Conservation (phyloP, 2,797 vertebrate genomes). For the Gambusia yucatana region DNA sequence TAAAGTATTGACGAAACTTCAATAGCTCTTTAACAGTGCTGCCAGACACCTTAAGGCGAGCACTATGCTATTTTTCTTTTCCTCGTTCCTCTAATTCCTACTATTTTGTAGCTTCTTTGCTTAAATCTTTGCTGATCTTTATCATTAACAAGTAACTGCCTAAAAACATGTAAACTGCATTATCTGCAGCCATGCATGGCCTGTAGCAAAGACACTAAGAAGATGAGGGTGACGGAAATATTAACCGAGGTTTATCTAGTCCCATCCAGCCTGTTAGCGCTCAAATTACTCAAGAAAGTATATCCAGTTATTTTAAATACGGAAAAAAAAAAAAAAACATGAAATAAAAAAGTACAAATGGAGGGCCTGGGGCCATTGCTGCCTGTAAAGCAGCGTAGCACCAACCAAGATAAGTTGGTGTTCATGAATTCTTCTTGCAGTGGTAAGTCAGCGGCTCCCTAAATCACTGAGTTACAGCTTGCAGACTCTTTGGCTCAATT, state of each 20-base stretch:
- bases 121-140: conserved; percentile 30
- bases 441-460: conserved; percentile 20
- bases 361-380: conserved; percentile 14
- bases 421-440: conserved; percentile 42
- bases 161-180: conserved; percentile 18
- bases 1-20: conserved; percentile 82
- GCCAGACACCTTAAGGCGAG: conserved; percentile 73
- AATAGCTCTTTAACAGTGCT: conserved; percentile 78
- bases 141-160: conserved; percentile 42
- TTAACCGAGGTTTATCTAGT: conserved; percentile 60
- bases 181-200: conserved; percentile 30
- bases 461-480: conserved; percentile 48
- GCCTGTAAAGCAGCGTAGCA: conserved; percentile 22
- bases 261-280: conserved; percentile 43
- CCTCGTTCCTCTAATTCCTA: conserved; percentile 19
- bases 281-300: conserved; percentile 42
- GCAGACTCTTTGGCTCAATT: conserved; percentile 37
- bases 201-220: conserved; percentile 31
- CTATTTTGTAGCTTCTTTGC: conserved; percentile 11
- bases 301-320: conserved; percentile 24
- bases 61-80: conserved; percentile 58
- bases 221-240: conserved; percentile 36
- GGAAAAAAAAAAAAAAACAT: conserved; percentile 17
- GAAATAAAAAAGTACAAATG: conserved; percentile 32
- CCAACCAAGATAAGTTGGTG: conserved; percentile 45